These are phyloP conservation scores for Cyanoderma ruficeps DNA, from an alignment of 2,113 vertebrate genomes.

Conservation along the genomic window DNA sequence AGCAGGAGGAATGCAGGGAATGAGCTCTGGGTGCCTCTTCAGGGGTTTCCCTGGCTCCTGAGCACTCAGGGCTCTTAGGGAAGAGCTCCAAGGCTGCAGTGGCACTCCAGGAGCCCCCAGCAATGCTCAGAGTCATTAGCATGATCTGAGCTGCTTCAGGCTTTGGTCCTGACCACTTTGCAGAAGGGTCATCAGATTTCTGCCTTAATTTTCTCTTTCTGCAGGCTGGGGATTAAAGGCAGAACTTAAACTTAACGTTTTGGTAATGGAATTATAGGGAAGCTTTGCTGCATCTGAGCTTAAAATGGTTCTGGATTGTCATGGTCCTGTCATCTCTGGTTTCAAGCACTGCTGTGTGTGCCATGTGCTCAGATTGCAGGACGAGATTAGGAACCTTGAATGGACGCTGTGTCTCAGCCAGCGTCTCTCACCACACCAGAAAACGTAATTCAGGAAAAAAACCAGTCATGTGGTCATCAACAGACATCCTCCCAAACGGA, in stretches of 20 bases:
- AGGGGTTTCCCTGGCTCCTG: not conserved
- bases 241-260: not conserved
- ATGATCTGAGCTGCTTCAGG: not conserved
- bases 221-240: not conserved
- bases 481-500: not conserved
- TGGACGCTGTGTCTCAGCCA: not conserved
- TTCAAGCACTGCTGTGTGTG: not conserved
- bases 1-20: not conserved
- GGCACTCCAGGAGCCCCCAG: not conserved
- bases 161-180: not conserved
- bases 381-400: not conserved
- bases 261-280: not conserved
- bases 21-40: not conserved
- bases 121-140: not conserved
- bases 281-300: not conserved
- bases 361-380: conserved; percentile 4
- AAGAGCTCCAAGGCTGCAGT: not conserved
- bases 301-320: not conserved
- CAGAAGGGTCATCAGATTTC: not conserved
- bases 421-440: not conserved
- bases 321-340: not conserved
- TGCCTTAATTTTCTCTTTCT: not conserved
- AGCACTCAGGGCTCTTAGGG: not conserved
- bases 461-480: not conserved
- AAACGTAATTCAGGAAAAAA: not conserved